Evolutionary conservation across 2,888 invertebrate species (phyloP).

Genomic region (Diaprepes abbreviatus): DNA sequence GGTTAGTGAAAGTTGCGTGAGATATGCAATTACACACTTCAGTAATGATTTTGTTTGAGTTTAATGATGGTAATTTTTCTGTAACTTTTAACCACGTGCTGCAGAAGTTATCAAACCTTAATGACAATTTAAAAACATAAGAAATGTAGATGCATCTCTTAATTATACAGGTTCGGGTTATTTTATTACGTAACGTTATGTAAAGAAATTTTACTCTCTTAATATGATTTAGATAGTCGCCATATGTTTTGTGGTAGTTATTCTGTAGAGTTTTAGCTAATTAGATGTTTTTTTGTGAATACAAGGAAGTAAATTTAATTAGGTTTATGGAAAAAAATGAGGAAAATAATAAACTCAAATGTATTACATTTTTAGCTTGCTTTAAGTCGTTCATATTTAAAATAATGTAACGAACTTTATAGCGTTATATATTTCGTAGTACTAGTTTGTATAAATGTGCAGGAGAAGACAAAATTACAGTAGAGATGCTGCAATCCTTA

Average conservation of each 20-base stretch:
- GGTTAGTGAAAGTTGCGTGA: slow-evolving; percentile 25
- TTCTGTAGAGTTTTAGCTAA: no score
- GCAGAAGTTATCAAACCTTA: neutral
- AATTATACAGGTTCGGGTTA: neutral
- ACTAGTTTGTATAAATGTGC: no score
- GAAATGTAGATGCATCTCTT: slow-evolving; percentile 1
- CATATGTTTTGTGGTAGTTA: slow-evolving; percentile 1
- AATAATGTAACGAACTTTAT: no score
- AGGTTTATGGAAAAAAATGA: no score
- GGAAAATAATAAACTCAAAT: no score
- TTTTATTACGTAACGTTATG: neutral
- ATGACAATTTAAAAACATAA: neutral
- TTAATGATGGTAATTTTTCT: slow-evolving; percentile 21
- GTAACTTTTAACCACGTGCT: slow-evolving; percentile 17
- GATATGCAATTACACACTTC: slow-evolving; percentile 24
- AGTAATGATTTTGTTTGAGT: slow-evolving; percentile 9
- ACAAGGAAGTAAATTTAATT: no score
- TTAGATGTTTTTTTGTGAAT: no score
- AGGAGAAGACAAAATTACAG: no score
- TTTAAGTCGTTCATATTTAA: no score
- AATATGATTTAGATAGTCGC: neutral
- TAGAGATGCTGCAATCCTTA: no score
- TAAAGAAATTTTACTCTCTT: neutral
- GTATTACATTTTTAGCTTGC: no score
- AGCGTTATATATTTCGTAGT: no score